phyloP scores from a whole-genome alignment of 2,797 vertebrate genomes.

The Spinus olivaceus region DNA sequence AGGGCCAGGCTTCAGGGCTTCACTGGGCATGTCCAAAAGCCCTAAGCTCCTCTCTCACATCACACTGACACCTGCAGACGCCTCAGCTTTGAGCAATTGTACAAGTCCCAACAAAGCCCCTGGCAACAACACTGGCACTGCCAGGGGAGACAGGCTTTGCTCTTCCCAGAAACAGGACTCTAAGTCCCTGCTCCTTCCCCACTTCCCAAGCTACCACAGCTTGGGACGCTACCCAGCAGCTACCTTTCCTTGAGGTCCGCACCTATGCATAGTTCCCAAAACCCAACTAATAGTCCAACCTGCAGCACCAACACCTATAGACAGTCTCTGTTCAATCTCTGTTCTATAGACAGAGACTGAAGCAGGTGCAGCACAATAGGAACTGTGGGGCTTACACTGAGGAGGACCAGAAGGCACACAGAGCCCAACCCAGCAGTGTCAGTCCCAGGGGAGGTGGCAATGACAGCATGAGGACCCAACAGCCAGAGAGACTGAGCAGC shows the following conservation, averaged over 20 bases:
- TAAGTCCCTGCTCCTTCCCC: background rate
- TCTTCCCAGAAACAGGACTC: background rate
- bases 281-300: background rate
- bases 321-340: too few species aligned
- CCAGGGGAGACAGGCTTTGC: background rate
- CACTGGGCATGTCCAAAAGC: background rate
- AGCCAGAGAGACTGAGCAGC: background rate
- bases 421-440: background rate
- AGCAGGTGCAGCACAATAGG: background rate
- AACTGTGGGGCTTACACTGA: background rate
- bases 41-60: background rate
- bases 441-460: background rate
- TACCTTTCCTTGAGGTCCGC: background rate
- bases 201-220: background rate
- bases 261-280: background rate
- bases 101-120: constrained; percentile 5
- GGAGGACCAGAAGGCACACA: background rate
- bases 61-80: background rate
- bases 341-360: background rate
- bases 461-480: background rate
- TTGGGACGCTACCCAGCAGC: background rate
- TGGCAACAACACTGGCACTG: background rate
- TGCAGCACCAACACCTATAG: background rate
- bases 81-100: background rate
- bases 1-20: background rate